Evolutionary conservation across 1,140 invertebrate genomes (phyloP).

Genomic region (Rhopalosiphum maidis): DNA sequence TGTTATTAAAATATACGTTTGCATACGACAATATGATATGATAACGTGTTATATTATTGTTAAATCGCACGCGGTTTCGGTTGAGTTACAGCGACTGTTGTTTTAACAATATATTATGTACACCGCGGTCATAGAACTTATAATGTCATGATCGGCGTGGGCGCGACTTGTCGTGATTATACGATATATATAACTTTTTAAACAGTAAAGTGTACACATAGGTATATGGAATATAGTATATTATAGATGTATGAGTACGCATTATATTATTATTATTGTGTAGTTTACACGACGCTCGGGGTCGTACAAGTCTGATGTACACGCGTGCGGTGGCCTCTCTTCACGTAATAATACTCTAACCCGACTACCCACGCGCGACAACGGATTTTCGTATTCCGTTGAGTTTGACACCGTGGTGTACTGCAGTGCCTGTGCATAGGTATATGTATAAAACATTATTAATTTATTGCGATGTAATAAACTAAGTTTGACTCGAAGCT

Average conservation of each 20-base stretch:
- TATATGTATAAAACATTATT: not conserved
- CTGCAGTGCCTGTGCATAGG: not conserved
- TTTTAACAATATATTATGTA: not conserved
- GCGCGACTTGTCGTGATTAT: not conserved
- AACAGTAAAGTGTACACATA: not conserved
- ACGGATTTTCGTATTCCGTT: not conserved
- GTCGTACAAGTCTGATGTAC: not conserved
- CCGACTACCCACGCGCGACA: not conserved
- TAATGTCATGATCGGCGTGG: not conserved
- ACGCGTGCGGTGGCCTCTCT: not conserved
- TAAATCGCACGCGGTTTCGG: not conserved
- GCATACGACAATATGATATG: not conserved
- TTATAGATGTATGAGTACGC: not conserved
- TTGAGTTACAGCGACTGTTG: not conserved
- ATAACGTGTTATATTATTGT: constrained; percentile 2
- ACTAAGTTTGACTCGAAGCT: not conserved
- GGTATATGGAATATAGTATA: not conserved
- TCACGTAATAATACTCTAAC: not conserved
- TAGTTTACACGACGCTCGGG: not conserved
- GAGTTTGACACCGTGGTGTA: not conserved
- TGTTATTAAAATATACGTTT: not conserved
- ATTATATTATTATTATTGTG: not conserved
- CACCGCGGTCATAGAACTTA: not conserved
- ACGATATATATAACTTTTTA: not conserved
- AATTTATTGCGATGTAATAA: not conserved